Evolutionary conservation across 2,113 vertebrate species (phyloP).

Genomic region (Melanostigma gelatinosum): DNA sequence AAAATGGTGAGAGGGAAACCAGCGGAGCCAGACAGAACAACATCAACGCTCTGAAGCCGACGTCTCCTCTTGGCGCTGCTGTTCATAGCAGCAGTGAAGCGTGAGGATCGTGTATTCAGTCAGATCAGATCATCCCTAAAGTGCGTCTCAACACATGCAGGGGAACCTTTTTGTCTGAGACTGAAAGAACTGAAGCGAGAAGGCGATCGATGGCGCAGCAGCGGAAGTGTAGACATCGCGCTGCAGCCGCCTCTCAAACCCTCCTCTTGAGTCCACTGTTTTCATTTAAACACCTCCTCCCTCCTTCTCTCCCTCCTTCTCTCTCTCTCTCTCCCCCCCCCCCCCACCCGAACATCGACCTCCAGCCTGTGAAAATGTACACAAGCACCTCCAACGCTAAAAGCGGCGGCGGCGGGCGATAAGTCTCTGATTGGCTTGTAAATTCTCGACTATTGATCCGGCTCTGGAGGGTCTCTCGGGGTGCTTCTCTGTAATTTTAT

Average conservation of each 20-base stretch:
- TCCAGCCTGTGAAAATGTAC: slow-evolving; percentile 27
- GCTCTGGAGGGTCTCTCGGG: slow-evolving; percentile 13
- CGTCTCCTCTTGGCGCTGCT: no score
- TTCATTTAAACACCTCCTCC: background rate
- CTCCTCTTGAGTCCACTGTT: background rate
- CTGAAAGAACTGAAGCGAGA: slow-evolving; percentile 22
- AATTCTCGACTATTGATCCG: slow-evolving; percentile 54
- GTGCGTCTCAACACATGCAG: background rate
- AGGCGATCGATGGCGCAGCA: slow-evolving; percentile 38
- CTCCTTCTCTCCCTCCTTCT: background rate
- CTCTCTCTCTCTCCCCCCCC: background rate
- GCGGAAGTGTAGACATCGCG: background rate
- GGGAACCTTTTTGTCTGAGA: slow-evolving; percentile 16
- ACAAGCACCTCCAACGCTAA: slow-evolving; percentile 24
- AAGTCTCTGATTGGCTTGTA: slow-evolving; percentile 45
- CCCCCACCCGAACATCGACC: slow-evolving; percentile 30
- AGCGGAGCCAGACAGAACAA: background rate
- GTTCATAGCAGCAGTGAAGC: no score
- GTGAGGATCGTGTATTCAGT: background rate
- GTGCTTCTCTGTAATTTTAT: slow-evolving; percentile 34
- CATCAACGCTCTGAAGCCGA: no score
- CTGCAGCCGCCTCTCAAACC: slow-evolving; percentile 1
- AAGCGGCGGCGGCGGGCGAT: background rate
- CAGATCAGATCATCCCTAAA: slow-evolving; percentile 20
- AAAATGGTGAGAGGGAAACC: background rate